Percentiles rank a stretch among this genome's conserved stretches.
Conservation (phyloP, 2,797 vertebrate species). For the Serranus cabrilla region DNA sequence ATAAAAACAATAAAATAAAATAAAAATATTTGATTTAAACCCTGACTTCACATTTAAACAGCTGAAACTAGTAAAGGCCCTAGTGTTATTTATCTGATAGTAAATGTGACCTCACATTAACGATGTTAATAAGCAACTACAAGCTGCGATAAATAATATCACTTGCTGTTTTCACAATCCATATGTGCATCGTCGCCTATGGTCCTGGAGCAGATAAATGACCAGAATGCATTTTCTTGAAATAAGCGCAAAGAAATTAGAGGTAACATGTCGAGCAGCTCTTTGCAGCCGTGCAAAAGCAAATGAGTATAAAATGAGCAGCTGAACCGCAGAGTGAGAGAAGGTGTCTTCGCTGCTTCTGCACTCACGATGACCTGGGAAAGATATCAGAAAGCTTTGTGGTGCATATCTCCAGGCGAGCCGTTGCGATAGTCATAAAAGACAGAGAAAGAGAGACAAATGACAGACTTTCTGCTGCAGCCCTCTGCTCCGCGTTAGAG, state of each 20-base stretch:
- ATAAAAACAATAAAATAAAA: not conserved
- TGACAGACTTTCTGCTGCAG: constrained; percentile 69
- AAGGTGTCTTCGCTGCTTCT: constrained; percentile 60
- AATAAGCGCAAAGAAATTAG: not conserved
- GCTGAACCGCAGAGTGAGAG: constrained; percentile 61
- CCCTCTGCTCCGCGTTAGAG: constrained; percentile 75
- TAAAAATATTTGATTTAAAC: not conserved
- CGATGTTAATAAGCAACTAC: not conserved
- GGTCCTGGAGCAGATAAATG: not conserved
- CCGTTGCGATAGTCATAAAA: constrained; percentile 68
- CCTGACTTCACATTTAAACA: not conserved
- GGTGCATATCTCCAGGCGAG: constrained; percentile 61
- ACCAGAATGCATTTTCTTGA: not conserved
- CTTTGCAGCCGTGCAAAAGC: constrained; percentile 43
- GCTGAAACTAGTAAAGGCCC: not conserved
- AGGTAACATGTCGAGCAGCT: constrained; percentile 8
- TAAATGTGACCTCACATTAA: not conserved
- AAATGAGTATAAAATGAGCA: constrained; percentile 58
- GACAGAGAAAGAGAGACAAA: constrained; percentile 74
- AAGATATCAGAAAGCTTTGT: constrained; percentile 55
- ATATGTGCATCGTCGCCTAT: not conserved
- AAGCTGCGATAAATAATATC: not conserved
- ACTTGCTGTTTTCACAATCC: constrained; percentile 1
- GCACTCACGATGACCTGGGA: constrained; percentile 57
- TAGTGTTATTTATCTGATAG: not conserved